Conservation (phyloP, 2,888 invertebrate species). For the Asteroscopus sphinx region DNA sequence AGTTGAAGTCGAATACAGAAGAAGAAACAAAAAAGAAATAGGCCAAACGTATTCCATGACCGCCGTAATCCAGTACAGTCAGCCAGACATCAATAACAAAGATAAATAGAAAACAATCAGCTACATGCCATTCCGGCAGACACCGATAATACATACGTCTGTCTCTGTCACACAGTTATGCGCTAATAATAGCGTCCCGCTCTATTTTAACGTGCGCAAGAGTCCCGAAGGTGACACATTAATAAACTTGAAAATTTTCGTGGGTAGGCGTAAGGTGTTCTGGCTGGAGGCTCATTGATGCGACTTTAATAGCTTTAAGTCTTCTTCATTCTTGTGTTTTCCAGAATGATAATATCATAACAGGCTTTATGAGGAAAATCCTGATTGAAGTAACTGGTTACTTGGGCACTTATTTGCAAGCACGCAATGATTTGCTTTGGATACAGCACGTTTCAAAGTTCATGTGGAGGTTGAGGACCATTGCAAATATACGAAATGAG, state of each 20-base stretch:
- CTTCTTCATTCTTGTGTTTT: not conserved
- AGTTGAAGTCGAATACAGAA: not conserved
- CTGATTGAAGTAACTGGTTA: not conserved
- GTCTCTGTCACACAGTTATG: constrained; percentile 62
- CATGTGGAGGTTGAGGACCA: not conserved
- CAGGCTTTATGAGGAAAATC: not conserved
- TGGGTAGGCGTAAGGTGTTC: constrained; percentile 50
- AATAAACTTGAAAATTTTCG: constrained; percentile 65
- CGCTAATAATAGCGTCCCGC: constrained; percentile 70
- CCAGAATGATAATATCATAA: not conserved
- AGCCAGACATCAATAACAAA: constrained; percentile 47
- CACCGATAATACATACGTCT: constrained; percentile 50
- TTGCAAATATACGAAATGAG: no score
- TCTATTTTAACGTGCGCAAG: constrained; percentile 70
- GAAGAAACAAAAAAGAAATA: constrained; percentile 26
- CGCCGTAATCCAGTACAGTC: constrained; percentile 35
- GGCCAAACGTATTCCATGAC: constrained; percentile 44
- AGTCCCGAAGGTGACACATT: constrained; percentile 74
- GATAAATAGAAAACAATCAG: constrained; percentile 57
- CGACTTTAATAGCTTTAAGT: constrained; percentile 22
- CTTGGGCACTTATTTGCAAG: not conserved
- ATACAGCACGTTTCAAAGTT: not conserved
- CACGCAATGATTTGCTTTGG: not conserved
- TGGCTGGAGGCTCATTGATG: constrained; percentile 46
- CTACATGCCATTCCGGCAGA: constrained; percentile 47